These are phyloP conservation scores for Columbina picui DNA, from an alignment of 2,113 vertebrate species.

Conservation along the genomic window DNA sequence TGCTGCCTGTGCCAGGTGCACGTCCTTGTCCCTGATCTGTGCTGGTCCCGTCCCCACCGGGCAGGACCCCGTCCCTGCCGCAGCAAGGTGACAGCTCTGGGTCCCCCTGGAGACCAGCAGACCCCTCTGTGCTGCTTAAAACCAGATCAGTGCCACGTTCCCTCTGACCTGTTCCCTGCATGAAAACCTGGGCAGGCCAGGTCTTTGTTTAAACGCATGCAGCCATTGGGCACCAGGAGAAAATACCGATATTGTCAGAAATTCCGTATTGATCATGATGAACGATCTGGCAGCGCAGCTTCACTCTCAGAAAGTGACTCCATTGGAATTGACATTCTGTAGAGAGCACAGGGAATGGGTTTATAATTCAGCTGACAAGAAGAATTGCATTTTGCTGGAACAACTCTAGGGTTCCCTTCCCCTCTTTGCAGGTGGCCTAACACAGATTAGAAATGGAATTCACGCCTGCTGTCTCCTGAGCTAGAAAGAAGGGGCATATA, in stretches of 20 bases:
- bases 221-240: neutral
- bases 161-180: neutral
- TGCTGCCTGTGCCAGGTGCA: neutral
- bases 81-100: accelerated
- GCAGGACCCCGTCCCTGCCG: neutral
- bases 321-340: constrained; percentile 18
- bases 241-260: neutral
- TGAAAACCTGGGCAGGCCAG: neutral
- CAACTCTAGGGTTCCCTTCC: constrained; percentile 33
- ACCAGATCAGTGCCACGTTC: neutral
- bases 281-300: neutral
- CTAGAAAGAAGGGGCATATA: constrained; percentile 8
- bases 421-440: constrained; percentile 62
- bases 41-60: neutral
- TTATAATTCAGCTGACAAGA: constrained; percentile 53
- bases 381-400: constrained; percentile 52
- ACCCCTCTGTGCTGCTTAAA: neutral
- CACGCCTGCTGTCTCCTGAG: constrained; percentile 17
- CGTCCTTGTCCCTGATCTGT: accelerated
- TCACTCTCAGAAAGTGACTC: neutral
- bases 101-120: neutral
- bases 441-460: constrained; percentile 49
- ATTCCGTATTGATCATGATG: neutral
- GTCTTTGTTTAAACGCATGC: neutral
- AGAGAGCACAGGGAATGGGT: neutral